Base-by-base conservation (phyloP, 1,140 invertebrate species). In the Triops longicaudatus region DNA sequence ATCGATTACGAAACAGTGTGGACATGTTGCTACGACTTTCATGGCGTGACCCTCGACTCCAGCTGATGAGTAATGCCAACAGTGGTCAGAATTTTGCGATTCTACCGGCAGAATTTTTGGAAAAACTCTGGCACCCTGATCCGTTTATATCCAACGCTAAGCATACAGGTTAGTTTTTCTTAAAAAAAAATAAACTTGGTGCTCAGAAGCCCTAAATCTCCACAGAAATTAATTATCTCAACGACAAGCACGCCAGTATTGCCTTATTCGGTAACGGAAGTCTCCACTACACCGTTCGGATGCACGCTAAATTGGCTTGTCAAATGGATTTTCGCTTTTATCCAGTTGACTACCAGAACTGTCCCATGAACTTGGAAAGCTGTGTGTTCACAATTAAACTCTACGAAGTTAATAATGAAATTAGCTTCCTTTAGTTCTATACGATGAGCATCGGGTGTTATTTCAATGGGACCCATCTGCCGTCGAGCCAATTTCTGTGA, bases 241-340 rank as follows among this genome's bases (percentile, higher is more conserved):
- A 90, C 26, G 91, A 92, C 82, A 92, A 92, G 84, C 92, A 92
- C 82, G 91, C 91, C 9, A 91, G 90, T 27, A 90, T 93, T 26
- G 92, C 91, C 9, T 83, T 93, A 26, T 93, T 89, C 80, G 87
- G 88, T 79, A 93, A 93, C 80, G 91, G 92, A 84, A 93, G 91
- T 0, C 89, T 93, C 14, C 85, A 87, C 77, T 93, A 93, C 83
- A 88, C 91, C 10, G 91, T 91, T 0, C 84, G 92, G 76, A 91
- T 93, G 89, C 91, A 93, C 81, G 92, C 91, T 0, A 93, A 92
- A 75, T 90, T 93, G 73, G 91, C 91, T 75, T 94, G 92, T 83
- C 92, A 93, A 83, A 93, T 94, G 92, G 91, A 93, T 83, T 92
- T 93, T 82, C 90, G 91, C 81, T 87, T 91, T 27, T 93, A 93